Conservation (phyloP, 1,140 invertebrate species). For the Drosophila insularis region DNA sequence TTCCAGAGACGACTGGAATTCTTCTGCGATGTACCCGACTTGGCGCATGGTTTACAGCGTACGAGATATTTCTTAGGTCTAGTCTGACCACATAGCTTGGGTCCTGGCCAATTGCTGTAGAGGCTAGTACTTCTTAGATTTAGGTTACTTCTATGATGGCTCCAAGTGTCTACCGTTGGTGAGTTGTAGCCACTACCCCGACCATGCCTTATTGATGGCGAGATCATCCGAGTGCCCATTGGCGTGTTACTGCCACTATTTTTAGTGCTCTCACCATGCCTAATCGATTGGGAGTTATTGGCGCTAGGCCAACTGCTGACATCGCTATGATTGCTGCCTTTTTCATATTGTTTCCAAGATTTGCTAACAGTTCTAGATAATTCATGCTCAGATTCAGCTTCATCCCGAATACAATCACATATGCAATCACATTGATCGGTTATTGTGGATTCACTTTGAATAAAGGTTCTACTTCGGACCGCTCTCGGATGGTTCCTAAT, state of each 20-base stretch:
- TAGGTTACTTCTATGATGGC: no score
- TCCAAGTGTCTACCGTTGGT: not conserved
- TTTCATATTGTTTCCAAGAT: not conserved
- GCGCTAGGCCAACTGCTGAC: no score
- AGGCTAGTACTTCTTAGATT: not conserved
- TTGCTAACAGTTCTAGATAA: not conserved
- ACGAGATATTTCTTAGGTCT: not conserved
- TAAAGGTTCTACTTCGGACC: not conserved
- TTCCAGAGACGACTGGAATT: not conserved
- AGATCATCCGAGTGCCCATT: no score
- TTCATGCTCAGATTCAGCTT: not conserved
- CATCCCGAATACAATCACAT: not conserved
- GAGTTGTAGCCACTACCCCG: not conserved
- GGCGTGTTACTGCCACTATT: no score
- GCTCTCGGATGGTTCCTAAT: no score
- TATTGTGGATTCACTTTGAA: not conserved
- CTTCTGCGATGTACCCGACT: not conserved
- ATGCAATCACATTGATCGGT: not conserved
- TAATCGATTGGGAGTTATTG: not conserved
- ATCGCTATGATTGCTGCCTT: not conserved
- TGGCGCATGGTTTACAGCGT: not conserved
- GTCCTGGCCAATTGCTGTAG: slow-evolving; percentile 2
- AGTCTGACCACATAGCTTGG: slow-evolving; percentile 3
- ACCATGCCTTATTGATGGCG: no score
- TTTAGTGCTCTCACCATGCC: not conserved